phyloP scores from a whole-genome alignment of 2,797 vertebrate genomes.

The Heteromormyrus szaboi region DNA sequence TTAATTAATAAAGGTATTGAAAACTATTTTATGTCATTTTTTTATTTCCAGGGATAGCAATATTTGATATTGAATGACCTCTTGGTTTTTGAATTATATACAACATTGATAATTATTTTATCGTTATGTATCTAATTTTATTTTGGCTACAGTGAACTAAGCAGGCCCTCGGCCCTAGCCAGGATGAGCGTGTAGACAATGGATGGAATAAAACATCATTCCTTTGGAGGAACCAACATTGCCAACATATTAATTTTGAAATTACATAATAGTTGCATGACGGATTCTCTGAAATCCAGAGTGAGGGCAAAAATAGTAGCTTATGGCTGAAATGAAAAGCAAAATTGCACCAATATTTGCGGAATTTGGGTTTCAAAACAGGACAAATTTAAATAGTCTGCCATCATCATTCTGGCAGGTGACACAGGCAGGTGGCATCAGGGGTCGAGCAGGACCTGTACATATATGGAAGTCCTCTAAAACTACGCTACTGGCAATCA shows the following conservation, averaged over 20 bases:
- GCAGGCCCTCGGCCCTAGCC: not conserved
- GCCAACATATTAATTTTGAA: not conserved
- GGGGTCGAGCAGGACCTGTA: not conserved
- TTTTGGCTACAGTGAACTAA: not conserved
- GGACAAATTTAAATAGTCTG: not conserved
- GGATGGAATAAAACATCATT: not conserved
- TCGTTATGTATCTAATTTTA: not conserved
- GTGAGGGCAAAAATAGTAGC: not conserved
- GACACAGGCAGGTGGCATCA: not conserved
- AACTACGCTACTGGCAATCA: not conserved
- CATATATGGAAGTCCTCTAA: not conserved
- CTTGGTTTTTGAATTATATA: not conserved
- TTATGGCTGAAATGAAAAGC: not conserved
- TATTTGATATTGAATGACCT: not conserved
- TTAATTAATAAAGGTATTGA: not conserved
- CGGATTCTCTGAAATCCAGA: not conserved
- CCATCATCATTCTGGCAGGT: not conserved
- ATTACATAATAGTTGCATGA: not conserved
- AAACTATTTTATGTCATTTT: not conserved
- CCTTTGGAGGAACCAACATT: not conserved
- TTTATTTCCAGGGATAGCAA: not conserved
- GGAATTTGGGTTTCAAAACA: not conserved
- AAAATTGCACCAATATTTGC: not conserved
- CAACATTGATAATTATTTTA: not conserved
- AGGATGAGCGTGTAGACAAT: not conserved